Base-by-base conservation (phyloP, 2,113 vertebrate genomes). In the Bungarus multicinctus region DNA sequence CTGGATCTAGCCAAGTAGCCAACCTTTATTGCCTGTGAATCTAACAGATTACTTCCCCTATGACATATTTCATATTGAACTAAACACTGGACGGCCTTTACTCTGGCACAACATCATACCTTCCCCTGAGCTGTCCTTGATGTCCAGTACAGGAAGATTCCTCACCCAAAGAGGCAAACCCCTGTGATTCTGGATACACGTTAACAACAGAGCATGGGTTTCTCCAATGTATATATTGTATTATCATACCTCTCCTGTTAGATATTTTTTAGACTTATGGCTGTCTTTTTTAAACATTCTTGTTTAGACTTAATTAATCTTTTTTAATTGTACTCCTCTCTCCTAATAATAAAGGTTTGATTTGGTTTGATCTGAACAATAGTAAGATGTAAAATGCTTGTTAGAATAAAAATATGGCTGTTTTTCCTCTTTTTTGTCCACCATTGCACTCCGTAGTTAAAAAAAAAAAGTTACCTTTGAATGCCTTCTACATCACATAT, bases 341-440 rank as follows among this genome's bases (percentile, higher is more conserved):
- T 18, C n/a, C 12, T 69, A 16, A 5, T 34, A 16, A 69, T 69
- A 34, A 69, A 16, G 30, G 30, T 34, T 69, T 69, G 12, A 5
- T 69, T 69, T 69, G 30, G 14, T 69, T 69, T 69, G 30, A 69
- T 69, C 30, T 69, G 64, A 34, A 90, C 92, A 20, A 9, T 95
- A 14, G 60, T 2, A 55, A 11, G 5, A 94, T 85, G 52, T 92
- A 52, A 95, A 96, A 30, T 39, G 12, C 89, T 87, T 94, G 11
- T 94, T 4, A 0, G 0, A 94, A 1, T 47, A 91, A 39, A 81
- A 81, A 8, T 1, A 43, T 43, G 74, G 18, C 18, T 81, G 7
- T 27, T 27, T 4, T 3, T 3, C 34, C 18, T 34, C 1, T 8
- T 43, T 20, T 81, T 39, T 8, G 1, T 14, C 7, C 6, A 20